phyloP scores from a whole-genome alignment of 1,140 invertebrate genomes.

The Oppia nitens region DNA sequence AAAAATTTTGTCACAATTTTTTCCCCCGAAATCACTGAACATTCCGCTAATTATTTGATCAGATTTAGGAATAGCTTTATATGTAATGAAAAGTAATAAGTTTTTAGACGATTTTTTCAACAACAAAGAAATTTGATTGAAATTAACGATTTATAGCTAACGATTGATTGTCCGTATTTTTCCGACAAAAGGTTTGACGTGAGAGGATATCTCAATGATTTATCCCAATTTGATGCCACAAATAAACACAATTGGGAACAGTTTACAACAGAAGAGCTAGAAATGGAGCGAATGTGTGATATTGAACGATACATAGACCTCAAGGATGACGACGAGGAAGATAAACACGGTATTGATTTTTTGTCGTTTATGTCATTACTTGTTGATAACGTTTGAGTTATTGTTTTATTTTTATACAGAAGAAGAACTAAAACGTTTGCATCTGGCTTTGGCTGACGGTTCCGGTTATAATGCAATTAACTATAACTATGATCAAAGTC shows the following conservation, averaged over 20 bases:
- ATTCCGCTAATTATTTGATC: too few relatives aligned
- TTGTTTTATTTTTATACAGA: conserved; percentile 37
- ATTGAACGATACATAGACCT: conserved; percentile 75
- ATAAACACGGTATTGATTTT: conserved; percentile 41
- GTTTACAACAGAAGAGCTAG: conserved; percentile 55
- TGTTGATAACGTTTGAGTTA: background rate
- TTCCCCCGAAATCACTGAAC: too few relatives aligned
- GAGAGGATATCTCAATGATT: conserved; percentile 64
- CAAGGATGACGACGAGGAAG: conserved; percentile 66
- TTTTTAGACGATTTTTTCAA: too few relatives aligned
- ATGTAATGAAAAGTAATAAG: too few relatives aligned
- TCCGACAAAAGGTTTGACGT: conserved; percentile 81
- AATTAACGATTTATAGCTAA: background rate
- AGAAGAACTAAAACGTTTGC: conserved; percentile 71
- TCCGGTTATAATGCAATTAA: conserved; percentile 56
- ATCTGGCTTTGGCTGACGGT: conserved; percentile 47
- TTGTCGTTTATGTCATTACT: conserved; percentile 4
- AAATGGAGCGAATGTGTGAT: conserved; percentile 69
- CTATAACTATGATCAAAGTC: conserved; percentile 52
- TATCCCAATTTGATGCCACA: conserved; percentile 46
- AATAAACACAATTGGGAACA: conserved; percentile 30
- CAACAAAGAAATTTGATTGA: too few relatives aligned
- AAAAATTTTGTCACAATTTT: too few relatives aligned
- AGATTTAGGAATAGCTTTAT: too few relatives aligned
- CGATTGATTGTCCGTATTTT: background rate